These are phyloP conservation scores for Zaprionus capensis DNA, from an alignment of 1,140 invertebrate genomes.

Conservation along the genomic window DNA sequence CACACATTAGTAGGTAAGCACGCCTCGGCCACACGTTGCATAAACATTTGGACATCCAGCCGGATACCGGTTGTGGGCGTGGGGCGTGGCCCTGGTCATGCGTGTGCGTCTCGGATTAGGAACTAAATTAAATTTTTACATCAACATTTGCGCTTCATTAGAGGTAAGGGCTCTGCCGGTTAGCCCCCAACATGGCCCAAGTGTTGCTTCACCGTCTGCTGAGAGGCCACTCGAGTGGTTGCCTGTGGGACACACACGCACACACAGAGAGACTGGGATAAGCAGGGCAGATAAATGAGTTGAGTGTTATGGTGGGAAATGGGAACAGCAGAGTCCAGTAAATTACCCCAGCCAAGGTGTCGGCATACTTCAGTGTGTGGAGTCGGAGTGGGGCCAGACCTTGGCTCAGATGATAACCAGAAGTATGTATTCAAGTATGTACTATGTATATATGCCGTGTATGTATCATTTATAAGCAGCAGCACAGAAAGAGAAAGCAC, in stretches of 20 bases:
- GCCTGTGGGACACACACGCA: constrained; percentile 31
- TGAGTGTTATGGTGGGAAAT: constrained; percentile 51
- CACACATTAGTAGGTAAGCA: constrained; percentile 79
- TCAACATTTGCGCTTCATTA: constrained; percentile 81
- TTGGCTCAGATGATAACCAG: constrained; percentile 15
- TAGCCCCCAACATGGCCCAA: constrained; percentile 13
- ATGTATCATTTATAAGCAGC: constrained; percentile 24
- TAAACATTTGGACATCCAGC: constrained; percentile 71
- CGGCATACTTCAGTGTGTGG: neutral
- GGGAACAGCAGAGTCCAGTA: constrained; percentile 25
- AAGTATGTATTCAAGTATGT: neutral
- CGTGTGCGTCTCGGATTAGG: constrained; percentile 67
- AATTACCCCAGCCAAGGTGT: constrained; percentile 44
- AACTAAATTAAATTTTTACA: constrained; percentile 83
- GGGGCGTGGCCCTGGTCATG: constrained; percentile 35
- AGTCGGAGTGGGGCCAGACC: neutral
- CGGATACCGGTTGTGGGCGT: constrained; percentile 24
- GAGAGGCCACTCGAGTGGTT: constrained; percentile 45
- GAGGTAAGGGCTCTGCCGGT: constrained; percentile 39
- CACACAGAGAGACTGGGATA: constrained; percentile 10
- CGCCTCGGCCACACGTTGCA: constrained; percentile 69
- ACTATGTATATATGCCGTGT: neutral
- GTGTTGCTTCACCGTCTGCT: constrained; percentile 41
- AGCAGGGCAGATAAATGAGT: constrained; percentile 39
- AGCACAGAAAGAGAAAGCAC: constrained; percentile 12